Evolutionary conservation across 2,888 invertebrate genomes (phyloP), one percentile per base, ranked within the genome.

Genomic region (Pseudanteris insignis): DNA sequence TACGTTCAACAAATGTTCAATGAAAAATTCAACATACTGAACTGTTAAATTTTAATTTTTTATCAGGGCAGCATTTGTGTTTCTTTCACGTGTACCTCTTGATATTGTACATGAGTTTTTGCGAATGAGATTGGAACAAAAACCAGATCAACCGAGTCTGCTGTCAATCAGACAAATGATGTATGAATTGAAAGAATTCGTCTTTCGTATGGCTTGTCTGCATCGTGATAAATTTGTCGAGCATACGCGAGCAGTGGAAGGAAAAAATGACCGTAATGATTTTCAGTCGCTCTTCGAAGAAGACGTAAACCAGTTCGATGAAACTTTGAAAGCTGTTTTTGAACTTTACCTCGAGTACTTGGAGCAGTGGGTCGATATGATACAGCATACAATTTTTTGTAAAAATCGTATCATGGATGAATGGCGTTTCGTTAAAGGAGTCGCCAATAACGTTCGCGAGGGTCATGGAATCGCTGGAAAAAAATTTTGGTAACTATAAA

Each of bases 41-140:
- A 18, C 6, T 18, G n/a, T 18, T 3, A 37, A 37, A 32, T 15
- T 36, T 11, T 26, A 13, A 11, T 40, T 5, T 36, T 30, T 21
- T 43, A 14, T 9, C 24, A 77, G 89, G 67, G 86, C 89, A 24
- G 87, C 90, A 60, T 96, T 94, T 82, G 84, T 96, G 43, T 92
- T 95, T 78, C 84, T 96, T 9, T 88, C 91, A 57, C 86, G 89
- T 40, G 87, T 96, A 41, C 92, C 94, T 13, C 81, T 97, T 72
- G 94, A 96, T 80, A 88, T 95, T n/a, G 89, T 94, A 62, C 92
- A 95, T 75, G 95, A 96, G 81, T 96, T 94, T 82, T 83, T 96
- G 30, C 83, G 88, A 58, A 88, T 96, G 84, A 83, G 95, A 30
- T 82, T 95, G 26, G 94, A 95, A 75, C 89, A 90, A 59, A 87